Evolutionary conservation across 2,797 vertebrate genomes (phyloP), one percentile per base, ranked within the genome.

Genomic region (Falco rusticolus): DNA sequence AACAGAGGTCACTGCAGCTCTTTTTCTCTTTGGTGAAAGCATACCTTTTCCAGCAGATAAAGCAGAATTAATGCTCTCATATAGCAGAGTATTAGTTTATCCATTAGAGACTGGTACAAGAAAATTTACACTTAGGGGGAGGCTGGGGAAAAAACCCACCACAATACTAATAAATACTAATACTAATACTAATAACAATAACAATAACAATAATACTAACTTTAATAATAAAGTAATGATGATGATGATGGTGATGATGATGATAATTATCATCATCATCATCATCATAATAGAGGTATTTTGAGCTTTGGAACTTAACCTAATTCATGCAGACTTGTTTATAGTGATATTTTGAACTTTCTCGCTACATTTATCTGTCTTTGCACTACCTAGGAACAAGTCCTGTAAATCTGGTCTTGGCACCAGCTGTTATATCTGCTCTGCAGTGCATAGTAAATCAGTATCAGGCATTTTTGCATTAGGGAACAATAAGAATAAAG

Each of bases 1-100:
- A 96, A 98, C 95, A 98, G 98, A 98, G 98, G 98, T 97, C 98
- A 97, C 97, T 98, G 90, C 84, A 93, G 96, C 89, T 94, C 97
- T 93, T 97, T 68, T 87, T 48, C 71, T 94, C 72, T 59, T 45
- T 17, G 50, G 19, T 70, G 57, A 90, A 90, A 95, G 41, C 9
- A 19, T 18, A 39, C 14, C 12, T 75, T 63, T 78, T 84, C 50
- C 84, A 95, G 61, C 28, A 93, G 75, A 41, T 84, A 77, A 53
- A 50, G 29, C 26, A 51, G 41, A 56, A 81, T 53, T 82, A 87
- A 71, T 43, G 11, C 3, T 74, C 19, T 68, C 22, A n/a, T 41
- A 11, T n/a, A 82, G 18, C 26, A 75, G 31, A 75, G 54, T 19
- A 84, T 81, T 45, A 61, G n/a, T 86, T 92, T 90, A 76, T 37